Evolutionary conservation across 2,888 invertebrate genomes (phyloP), one percentile per base, ranked within the genome.

Genomic region (Rutpela maculata): DNA sequence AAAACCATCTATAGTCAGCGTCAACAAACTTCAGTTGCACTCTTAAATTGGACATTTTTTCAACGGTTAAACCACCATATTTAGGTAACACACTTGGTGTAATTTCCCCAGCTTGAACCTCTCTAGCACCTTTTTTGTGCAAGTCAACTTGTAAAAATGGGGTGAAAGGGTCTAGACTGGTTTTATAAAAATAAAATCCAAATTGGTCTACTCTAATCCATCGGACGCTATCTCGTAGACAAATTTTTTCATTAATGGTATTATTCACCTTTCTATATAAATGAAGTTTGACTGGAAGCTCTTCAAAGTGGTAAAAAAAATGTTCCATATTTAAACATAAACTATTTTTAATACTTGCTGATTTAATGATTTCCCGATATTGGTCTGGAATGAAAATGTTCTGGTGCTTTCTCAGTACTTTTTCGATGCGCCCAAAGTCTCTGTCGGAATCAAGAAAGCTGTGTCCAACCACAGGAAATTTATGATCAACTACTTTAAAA

Each of bases 141-240:
- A 67, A 66, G 17, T 71, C 67, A 38, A 66, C 76, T 72, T 76
- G 60, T 60, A 76, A 50, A 72, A 72, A 76, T 60, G 76, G 60
- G 67, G 22, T 55, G 55, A 62, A 75, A n/a, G 56, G 57, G 56
- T 70, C 70, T 70, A 75, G 69, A 17, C 11, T 35, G 18, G 57
- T 70, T 70, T 71, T 72, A 19, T 72, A 67, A 7, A 22, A 59
- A 19, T 59, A 59, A 22, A 59, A 38, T n/a, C 43, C 70, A 75
- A 43, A 75, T 43, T 71, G 38, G 6, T 71, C 59, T 26, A 66
- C 71, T 71, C 66, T 70, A 57, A 75, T 65, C 75, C 71, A 75
- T 57, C 66, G 19, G 19, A 75, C 75, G 38, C 15, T 74, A 65
- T 69, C 57, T 2, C 38, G 35, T 26, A 70, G 22, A 56, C 56